phyloP scores from a whole-genome alignment of 2,113 vertebrate species.

The Boleophthalmus pectinirostris region DNA sequence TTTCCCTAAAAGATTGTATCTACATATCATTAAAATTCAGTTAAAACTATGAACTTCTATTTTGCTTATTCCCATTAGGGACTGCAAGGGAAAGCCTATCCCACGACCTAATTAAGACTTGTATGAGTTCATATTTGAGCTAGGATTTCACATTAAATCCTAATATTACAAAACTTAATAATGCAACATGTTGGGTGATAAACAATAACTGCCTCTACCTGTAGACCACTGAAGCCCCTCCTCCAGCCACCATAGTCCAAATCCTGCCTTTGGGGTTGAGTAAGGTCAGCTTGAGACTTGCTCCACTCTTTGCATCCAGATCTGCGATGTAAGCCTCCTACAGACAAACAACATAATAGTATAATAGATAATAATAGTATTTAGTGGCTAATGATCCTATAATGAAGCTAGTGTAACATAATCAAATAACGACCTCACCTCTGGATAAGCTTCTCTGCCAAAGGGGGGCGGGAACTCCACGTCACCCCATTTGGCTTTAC shows the following conservation, averaged over 20 bases:
- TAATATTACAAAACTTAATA: background rate
- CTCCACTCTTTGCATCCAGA: constrained; percentile 95
- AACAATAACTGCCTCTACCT: constrained; percentile 76
- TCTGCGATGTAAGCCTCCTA: constrained; percentile 98
- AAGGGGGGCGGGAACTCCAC: constrained; percentile 97
- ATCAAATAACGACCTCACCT: constrained; percentile 78
- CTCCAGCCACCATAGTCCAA: constrained; percentile 99
- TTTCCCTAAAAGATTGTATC: too few species aligned
- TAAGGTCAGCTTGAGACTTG: constrained; percentile 93
- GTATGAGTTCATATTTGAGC: background rate
- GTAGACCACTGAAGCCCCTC: constrained; percentile 97
- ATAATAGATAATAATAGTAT: background rate
- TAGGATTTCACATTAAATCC: background rate
- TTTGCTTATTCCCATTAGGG: background rate
- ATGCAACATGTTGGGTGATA: background rate
- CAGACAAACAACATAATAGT: background rate
- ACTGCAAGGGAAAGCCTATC: background rate
- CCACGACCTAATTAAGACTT: background rate
- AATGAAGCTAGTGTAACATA: background rate
- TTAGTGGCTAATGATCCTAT: background rate
- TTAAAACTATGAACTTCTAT: too few species aligned
- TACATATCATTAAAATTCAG: too few species aligned
- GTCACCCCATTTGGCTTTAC: constrained; percentile 97
- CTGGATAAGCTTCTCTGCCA: constrained; percentile 95
- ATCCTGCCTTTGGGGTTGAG: constrained; percentile 94